These are phyloP conservation scores for Drosophila glabriapex DNA, from an alignment of 2,888 invertebrate species.

Conservation along the genomic window DNA sequence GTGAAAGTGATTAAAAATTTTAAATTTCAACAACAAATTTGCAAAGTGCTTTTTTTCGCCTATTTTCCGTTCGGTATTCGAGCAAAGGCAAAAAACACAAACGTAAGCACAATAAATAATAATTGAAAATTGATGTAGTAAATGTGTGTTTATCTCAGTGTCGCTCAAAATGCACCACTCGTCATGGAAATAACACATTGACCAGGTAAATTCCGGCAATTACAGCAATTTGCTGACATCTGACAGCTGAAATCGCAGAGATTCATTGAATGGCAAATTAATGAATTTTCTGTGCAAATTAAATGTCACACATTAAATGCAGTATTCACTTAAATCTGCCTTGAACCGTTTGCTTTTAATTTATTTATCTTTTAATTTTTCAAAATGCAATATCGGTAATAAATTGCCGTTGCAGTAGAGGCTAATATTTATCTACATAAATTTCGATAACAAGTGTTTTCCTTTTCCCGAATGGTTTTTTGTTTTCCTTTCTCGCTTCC, in stretches of 20 bases:
- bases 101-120: slow-evolving; percentile 65
- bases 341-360: too few species aligned
- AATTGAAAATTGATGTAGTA: slow-evolving; percentile 44
- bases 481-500: slow-evolving; percentile 27
- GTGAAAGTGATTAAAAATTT: slow-evolving; percentile 41
- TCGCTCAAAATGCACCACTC: slow-evolving; percentile 42
- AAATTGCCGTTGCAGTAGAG: slow-evolving; percentile 24
- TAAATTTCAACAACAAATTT: slow-evolving; percentile 36
- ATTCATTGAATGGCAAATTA: slow-evolving; percentile 48
- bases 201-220: slow-evolving; percentile 53
- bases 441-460: background rate
- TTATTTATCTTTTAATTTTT: background rate
- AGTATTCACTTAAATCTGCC: slow-evolving; percentile 1
- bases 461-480: slow-evolving; percentile 21
- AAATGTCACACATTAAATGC: slow-evolving; percentile 16
- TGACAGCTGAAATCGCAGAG: slow-evolving; percentile 48
- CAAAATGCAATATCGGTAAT: slow-evolving; percentile 31
- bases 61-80: slow-evolving; percentile 18
- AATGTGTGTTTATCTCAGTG: slow-evolving; percentile 47
- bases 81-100: slow-evolving; percentile 17
- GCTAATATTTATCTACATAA: slow-evolving; percentile 26
- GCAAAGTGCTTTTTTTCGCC: slow-evolving; percentile 32
- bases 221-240: slow-evolving; percentile 15
- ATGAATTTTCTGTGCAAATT: slow-evolving; percentile 18
- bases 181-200: slow-evolving; percentile 50